Percentiles rank a stretch among this genome's conserved stretches.
phyloP scores from a whole-genome alignment of 2,113 vertebrate species.

The Psilopsiagon aymara region DNA sequence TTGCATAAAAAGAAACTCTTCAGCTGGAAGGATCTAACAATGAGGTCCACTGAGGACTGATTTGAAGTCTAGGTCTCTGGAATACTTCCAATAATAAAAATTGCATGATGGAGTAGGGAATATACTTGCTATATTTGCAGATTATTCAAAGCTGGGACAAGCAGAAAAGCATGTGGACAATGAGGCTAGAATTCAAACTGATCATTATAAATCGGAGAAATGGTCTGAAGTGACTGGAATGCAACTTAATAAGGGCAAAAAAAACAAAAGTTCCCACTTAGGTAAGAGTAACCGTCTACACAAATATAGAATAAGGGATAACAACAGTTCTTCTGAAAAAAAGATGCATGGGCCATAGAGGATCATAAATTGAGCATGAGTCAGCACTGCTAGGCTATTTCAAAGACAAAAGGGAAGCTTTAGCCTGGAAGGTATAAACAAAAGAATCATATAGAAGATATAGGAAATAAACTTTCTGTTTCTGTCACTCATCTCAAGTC shows the following conservation, averaged over 20 bases:
- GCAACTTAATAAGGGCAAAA: constrained; percentile 29
- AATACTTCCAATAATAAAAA: constrained; percentile 12
- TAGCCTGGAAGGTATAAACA: not conserved
- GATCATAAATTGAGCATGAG: constrained; percentile 28
- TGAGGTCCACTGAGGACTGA: not conserved
- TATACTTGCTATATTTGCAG: not conserved
- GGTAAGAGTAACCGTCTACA: not conserved
- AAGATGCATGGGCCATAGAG: not conserved
- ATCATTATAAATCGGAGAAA: constrained; percentile 33
- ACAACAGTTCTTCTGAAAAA: constrained; percentile 18
- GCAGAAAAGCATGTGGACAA: not conserved
- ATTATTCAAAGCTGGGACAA: not conserved
- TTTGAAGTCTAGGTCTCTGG: not conserved
- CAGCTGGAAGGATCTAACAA: not conserved
- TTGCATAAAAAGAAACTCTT: not conserved
- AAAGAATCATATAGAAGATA: not conserved
- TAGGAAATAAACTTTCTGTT: not conserved
- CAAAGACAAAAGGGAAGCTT: constrained; percentile 26
- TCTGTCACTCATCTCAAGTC: not conserved
- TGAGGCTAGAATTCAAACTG: not conserved
- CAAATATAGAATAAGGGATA: constrained; percentile 24
- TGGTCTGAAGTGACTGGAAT: not conserved
- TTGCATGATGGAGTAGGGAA: not conserved
- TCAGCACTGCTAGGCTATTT: not conserved
- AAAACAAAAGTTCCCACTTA: constrained; percentile 26